Base-by-base conservation (phyloP, 1,140 invertebrate genomes). In the Solen grandis region DNA sequence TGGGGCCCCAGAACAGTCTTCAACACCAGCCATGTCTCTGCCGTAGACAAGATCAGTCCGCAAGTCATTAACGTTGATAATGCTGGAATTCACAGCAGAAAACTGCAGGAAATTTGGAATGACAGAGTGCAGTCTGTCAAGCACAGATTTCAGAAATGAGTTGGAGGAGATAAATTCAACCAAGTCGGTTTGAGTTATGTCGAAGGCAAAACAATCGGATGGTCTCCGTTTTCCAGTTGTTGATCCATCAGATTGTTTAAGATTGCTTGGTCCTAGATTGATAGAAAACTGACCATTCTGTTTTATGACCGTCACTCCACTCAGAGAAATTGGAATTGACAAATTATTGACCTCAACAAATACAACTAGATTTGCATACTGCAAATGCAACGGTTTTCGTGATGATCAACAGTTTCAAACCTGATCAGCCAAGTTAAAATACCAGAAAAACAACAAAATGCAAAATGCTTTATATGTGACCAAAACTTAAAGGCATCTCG, bases 11-110 rank as follows among this genome's bases (percentile, higher is more conserved):
- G 36, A n/a, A 52, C 65, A 69, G n/a, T n/a, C n/a, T n/a, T n/a
- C n/a, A n/a, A n/a, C n/a, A n/a, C n/a, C n/a, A n/a, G n/a, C n/a
- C 65, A 69, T 69, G 29, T 69, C 4, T 54, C 27, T 50, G 16
- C 65, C 65, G n/a, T 69, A 69, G 33, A 69, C 65, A 25, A 69
- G 41, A 10, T 69, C 65, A 16, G 16, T 69, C 27, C 29, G 50
- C 25, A 69, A 2, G 35, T 69, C 65, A 8, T 54, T 41, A 31
- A 69, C 41, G 1, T 41, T 50, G 0, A 69, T 14, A 69, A 50
- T 1, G 8, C 41, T 52, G 2, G 33, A 41, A 52, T 36, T 14
- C 16, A 50, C n/a, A 16, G 19, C 54, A 52, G 33, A 29, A 31
- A 69, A 69, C 27, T 29, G 22, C 19, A 69, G 33, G 41, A 41